These are phyloP conservation scores for Pimephales promelas DNA, from an alignment of 2,113 vertebrate species.

Conservation along the genomic window DNA sequence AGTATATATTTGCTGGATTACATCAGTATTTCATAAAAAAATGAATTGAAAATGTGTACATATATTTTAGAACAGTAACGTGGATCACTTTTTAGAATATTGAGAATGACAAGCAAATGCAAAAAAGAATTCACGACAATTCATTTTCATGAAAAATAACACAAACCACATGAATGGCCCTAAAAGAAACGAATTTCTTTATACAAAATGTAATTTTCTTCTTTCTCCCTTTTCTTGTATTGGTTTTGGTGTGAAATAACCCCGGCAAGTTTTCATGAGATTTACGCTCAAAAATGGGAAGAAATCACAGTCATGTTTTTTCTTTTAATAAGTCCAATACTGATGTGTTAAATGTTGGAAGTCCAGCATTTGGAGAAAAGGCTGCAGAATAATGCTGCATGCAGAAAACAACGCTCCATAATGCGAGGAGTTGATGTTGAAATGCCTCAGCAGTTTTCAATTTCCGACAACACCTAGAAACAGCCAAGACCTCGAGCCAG, in stretches of 20 bases:
- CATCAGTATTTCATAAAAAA: background rate
- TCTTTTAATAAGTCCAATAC: background rate
- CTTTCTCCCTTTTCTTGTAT: background rate
- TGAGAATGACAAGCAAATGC: background rate
- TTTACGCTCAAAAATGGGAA: background rate
- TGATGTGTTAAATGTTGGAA: background rate
- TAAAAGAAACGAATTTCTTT: background rate
- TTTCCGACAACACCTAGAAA: slow-evolving; percentile 52
- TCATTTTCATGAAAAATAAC: background rate
- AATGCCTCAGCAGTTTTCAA: slow-evolving; percentile 58
- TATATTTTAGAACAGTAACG: background rate
- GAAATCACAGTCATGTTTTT: background rate
- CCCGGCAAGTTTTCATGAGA: background rate
- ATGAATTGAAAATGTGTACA: background rate
- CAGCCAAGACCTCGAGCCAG: slow-evolving; percentile 31
- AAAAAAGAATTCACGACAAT: background rate
- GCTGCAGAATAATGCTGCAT: slow-evolving; percentile 18
- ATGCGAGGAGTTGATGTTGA: slow-evolving; percentile 48
- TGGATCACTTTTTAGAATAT: background rate
- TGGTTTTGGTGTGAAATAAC: background rate
- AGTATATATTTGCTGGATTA: background rate
- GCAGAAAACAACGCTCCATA: slow-evolving; percentile 18
- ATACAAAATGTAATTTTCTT: background rate
- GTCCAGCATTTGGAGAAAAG: background rate
- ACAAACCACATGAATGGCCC: background rate